A percentile compares a stretch with the other conserved stretches of the same genome.
These are phyloP conservation scores for Sparidentex hasta DNA, from an alignment of 2,797 vertebrate species.

Conservation along the genomic window DNA sequence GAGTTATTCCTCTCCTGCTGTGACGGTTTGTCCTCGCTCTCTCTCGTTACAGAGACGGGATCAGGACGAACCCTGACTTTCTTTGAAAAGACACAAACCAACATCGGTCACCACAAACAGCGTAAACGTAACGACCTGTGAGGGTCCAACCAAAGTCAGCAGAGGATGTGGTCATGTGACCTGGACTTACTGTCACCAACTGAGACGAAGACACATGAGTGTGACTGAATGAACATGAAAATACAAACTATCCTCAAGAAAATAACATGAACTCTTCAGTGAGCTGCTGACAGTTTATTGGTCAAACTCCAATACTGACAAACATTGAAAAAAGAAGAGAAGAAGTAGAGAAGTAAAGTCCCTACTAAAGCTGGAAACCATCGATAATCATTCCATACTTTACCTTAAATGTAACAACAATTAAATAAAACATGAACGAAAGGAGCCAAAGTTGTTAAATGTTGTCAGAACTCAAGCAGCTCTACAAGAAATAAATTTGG, in stretches of 20 bases:
- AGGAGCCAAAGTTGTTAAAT: no score
- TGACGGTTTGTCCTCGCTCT: constrained; percentile 50
- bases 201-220: background rate
- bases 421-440: no score
- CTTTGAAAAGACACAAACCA: constrained; percentile 18
- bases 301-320: background rate
- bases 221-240: background rate
- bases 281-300: background rate
- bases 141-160: background rate
- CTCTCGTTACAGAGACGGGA: constrained; percentile 24
- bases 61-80: constrained; percentile 33
- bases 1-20: constrained; percentile 67
- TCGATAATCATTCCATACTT: background rate
- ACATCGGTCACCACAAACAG: background rate
- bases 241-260: background rate
- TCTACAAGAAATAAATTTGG: no score
- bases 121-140: background rate
- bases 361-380: background rate
- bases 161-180: constrained; percentile 19
- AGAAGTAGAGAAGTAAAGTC: background rate
- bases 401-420: no score
- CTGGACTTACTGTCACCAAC: background rate
- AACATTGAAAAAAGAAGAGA: background rate
- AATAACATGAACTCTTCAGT: background rate
- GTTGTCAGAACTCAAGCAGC: no score